Percentiles rank a stretch among this genome's conserved stretches.
phyloP scores from a whole-genome alignment of 2,888 invertebrate species.

The Nomada flava region DNA sequence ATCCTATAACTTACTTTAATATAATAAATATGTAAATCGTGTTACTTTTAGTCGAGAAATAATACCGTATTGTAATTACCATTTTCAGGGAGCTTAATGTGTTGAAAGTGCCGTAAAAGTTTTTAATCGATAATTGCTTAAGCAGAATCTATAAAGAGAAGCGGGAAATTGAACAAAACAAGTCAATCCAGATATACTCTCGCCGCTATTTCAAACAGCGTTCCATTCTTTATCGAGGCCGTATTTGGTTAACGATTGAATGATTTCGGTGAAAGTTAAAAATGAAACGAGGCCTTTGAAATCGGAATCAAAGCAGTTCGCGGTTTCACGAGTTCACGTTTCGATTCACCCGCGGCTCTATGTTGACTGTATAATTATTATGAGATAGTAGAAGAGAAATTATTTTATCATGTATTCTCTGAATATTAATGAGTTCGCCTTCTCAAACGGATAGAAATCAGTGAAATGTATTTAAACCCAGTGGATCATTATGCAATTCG shows the following conservation, averaged over 20 bases:
- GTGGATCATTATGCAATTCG: neutral
- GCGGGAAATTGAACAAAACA: neutral
- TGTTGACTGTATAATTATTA: slow-evolving; percentile 34
- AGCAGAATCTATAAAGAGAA: neutral
- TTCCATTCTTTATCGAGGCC: slow-evolving; percentile 5
- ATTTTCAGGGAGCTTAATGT: no score
- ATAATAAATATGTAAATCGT: no score
- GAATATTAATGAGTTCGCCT: neutral
- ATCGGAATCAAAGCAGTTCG: slow-evolving; percentile 27
- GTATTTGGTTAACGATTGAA: slow-evolving; percentile 23
- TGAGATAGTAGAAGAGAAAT: slow-evolving; percentile 8
- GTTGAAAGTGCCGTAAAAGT: no score
- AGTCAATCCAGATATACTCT: no score
- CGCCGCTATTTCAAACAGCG: slow-evolving; percentile 11
- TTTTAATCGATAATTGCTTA: neutral
- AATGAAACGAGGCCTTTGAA: slow-evolving; percentile 47
- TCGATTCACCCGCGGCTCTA: slow-evolving; percentile 16
- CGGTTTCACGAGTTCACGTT: slow-evolving; percentile 24
- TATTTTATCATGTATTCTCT: slow-evolving; percentile 21
- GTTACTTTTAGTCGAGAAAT: no score
- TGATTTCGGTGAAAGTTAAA: slow-evolving; percentile 40
- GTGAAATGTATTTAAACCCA: slow-evolving; percentile 22
- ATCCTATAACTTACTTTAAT: no score
- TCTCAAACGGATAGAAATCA: neutral
- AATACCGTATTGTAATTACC: no score